Percentiles rank a stretch among this genome's conserved stretches.
phyloP scores from a whole-genome alignment of 2,888 invertebrate genomes.

The Leistus spinibarbis region DNA sequence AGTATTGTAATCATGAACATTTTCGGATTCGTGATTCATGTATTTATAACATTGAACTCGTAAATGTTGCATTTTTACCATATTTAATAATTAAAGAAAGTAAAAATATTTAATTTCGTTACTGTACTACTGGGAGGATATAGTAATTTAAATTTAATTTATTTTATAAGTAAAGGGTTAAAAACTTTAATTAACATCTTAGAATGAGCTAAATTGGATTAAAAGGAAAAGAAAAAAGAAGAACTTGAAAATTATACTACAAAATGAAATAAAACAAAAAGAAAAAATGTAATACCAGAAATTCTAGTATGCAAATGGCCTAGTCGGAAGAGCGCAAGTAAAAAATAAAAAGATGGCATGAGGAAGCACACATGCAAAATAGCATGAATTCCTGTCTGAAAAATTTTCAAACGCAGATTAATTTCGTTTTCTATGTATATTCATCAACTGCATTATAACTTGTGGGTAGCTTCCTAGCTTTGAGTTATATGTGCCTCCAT shows the following conservation, averaged over 20 bases:
- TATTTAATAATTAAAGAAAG: too few relatives aligned
- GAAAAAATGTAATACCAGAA: not conserved
- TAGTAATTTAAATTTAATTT: too few relatives aligned
- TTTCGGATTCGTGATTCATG: too few relatives aligned
- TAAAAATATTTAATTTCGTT: too few relatives aligned
- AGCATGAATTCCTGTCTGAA: constrained; percentile 18
- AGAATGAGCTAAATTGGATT: not conserved
- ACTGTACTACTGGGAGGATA: too few relatives aligned
- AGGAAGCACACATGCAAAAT: constrained; percentile 21
- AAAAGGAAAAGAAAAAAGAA: not conserved
- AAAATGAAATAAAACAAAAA: not conserved
- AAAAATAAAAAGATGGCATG: constrained; percentile 13
- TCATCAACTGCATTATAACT: constrained; percentile 36
- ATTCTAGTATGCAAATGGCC: constrained; percentile 3
- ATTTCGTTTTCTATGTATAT: constrained; percentile 36
- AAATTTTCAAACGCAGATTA: constrained; percentile 27
- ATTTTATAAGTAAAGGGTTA: not conserved
- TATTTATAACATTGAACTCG: too few relatives aligned
- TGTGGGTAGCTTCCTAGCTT: constrained; percentile 1
- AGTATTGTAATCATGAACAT: too few relatives aligned
- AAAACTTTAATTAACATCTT: not conserved
- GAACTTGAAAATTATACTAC: not conserved
- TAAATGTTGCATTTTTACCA: too few relatives aligned
- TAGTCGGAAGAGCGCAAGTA: not conserved
- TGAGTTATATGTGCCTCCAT: constrained; percentile 13